A percentile compares a stretch with the other conserved stretches of the same genome.
Conservation (phyloP, 2,888 invertebrate species). For the Dorcus hopei region DNA sequence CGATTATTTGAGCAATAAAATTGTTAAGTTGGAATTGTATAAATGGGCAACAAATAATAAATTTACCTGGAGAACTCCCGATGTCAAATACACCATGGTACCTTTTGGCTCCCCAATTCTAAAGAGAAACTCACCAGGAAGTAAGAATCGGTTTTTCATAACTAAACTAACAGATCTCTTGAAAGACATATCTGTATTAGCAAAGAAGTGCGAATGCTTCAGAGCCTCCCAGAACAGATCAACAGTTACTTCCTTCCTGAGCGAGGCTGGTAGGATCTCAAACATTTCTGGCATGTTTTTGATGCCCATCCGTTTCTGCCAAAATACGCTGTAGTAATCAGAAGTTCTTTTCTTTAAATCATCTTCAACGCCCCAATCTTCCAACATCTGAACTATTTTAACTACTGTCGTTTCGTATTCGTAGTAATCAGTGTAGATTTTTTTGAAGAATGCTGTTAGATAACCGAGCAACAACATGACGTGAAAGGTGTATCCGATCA, state of each 20-base stretch:
- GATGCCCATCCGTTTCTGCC: conserved; percentile 54
- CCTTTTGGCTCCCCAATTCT: conserved; percentile 52
- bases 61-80: conserved; percentile 48
- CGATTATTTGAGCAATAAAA: no score
- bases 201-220: conserved; percentile 53
- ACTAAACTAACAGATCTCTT: conserved; percentile 51
- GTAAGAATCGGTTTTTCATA: conserved; percentile 53
- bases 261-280: conserved; percentile 49
- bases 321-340: conserved; percentile 52
- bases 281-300: conserved; percentile 49
- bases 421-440: conserved; percentile 8
- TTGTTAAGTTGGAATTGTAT: no score
- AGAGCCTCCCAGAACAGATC: conserved; percentile 54
- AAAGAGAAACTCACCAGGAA: conserved; percentile 53
- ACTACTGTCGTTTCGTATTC: conserved; percentile 6
- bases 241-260: conserved; percentile 55
- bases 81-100: conserved; percentile 53
- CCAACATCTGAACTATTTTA: conserved; percentile 9
- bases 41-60: not conserved
- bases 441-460: conserved; percentile 9
- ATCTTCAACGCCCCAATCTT: conserved; percentile 14
- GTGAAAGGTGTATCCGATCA: conserved; percentile 9
- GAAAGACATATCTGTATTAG: conserved; percentile 53
- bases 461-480: conserved; percentile 8
- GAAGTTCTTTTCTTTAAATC: conserved; percentile 16